Conservation (phyloP, 2,113 vertebrate species). For the Meriones unguiculatus region DNA sequence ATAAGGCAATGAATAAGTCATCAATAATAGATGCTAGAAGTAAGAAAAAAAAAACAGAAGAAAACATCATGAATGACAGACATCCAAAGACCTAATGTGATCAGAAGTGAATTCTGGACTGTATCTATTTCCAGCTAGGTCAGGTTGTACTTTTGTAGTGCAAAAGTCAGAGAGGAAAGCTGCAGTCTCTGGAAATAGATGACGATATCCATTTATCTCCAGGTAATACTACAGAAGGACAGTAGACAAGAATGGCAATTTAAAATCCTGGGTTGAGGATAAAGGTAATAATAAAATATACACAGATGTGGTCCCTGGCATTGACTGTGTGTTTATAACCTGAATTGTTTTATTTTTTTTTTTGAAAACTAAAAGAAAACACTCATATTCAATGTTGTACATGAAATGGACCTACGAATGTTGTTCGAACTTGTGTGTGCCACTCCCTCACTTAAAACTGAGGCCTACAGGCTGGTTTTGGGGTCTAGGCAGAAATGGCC, state of each 20-base stretch:
- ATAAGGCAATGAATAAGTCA: neutral
- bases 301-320: neutral
- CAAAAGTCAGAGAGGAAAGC: neutral
- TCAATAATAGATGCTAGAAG: neutral
- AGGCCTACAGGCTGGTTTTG: constrained; percentile 39
- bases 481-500: constrained; percentile 34
- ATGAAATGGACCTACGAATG: neutral
- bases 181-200: neutral
- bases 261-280: neutral
- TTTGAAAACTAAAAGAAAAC: constrained; percentile 31
- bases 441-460: constrained; percentile 15
- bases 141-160: neutral
- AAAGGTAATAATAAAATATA: neutral
- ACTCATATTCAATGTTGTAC: neutral
- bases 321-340: neutral
- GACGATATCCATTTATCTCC: neutral
- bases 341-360: constrained; percentile 29
- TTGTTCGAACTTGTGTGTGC: neutral
- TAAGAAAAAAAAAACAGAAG: neutral
- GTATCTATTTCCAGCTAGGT: neutral
- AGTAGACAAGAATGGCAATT: neutral
- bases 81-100: neutral
- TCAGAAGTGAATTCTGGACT: neutral
- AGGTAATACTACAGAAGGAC: neutral
- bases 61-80: neutral